phyloP scores from a whole-genome alignment of 1,140 invertebrate species.

The Melanaphis sacchari region DNA sequence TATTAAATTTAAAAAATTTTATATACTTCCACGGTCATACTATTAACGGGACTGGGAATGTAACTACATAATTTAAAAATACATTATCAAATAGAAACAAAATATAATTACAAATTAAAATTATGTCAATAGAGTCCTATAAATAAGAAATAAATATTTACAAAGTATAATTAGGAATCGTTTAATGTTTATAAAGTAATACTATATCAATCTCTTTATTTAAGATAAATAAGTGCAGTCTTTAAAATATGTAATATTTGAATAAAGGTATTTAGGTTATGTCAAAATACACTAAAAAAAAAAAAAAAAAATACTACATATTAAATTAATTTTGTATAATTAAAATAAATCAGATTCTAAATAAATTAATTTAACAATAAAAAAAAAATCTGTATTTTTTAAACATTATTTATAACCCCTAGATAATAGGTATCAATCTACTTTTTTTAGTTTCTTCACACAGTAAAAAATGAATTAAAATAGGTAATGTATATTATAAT shows the following conservation, averaged over 20 bases:
- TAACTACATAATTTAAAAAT: conserved; percentile 19
- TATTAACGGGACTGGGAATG: conserved; percentile 20
- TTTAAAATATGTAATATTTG: conserved; percentile 40
- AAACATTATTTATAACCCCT: neutral
- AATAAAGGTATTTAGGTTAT: conserved; percentile 14
- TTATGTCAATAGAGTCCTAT: neutral
- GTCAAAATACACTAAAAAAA: neutral
- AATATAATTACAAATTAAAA: conserved; percentile 24
- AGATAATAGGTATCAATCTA: neutral
- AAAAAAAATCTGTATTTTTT: neutral
- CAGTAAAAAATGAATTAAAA: neutral
- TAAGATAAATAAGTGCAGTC: conserved; percentile 42
- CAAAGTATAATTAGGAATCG: conserved; percentile 17
- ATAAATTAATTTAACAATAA: neutral
- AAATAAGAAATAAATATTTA: conserved; percentile 37
- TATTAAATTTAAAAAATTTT: conserved; percentile 8
- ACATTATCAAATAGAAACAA: conserved; percentile 32
- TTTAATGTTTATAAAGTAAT: conserved; percentile 17
- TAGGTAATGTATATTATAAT: neutral
- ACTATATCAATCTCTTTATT: conserved; percentile 28
- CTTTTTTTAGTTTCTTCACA: neutral
- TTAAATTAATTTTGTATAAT: conserved; percentile 18
- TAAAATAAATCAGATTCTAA: neutral
- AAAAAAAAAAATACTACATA: neutral
- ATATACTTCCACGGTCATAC: conserved; percentile 2